A percentile compares a stretch with the other conserved stretches of the same genome.
Conservation (phyloP, 2,113 vertebrate species). For the Thamnophis sirtalis region DNA sequence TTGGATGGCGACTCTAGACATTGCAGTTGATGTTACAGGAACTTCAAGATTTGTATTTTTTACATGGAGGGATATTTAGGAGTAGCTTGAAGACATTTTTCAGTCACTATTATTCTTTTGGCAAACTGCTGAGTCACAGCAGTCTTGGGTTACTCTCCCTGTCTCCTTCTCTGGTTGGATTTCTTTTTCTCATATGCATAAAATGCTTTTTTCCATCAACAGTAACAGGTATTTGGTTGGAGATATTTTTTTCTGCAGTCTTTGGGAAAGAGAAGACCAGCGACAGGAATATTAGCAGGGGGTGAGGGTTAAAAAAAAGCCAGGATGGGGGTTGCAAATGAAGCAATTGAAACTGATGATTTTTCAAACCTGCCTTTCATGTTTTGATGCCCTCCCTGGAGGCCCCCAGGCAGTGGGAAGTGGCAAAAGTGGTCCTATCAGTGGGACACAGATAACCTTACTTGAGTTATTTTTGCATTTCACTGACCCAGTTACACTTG, state of each 20-base stretch:
- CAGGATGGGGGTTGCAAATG: background rate
- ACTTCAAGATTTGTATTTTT: background rate
- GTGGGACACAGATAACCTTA: conserved; percentile 12
- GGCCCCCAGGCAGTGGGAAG: background rate
- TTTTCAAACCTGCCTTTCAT: background rate
- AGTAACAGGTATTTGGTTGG: background rate
- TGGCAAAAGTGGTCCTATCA: background rate
- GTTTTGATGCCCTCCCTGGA: background rate
- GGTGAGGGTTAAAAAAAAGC: background rate
- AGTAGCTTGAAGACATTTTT: conserved; percentile 3
- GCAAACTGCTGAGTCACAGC: conserved; percentile 50
- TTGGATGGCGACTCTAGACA: background rate
- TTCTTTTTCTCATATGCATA: background rate
- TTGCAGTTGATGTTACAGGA: conserved; percentile 5
- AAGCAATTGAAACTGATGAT: background rate
- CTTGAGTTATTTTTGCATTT: background rate
- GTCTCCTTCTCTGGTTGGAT: background rate
- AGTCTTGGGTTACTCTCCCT: conserved; percentile 6
- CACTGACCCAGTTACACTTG: background rate
- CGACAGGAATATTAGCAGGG: background rate
- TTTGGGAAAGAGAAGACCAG: background rate
- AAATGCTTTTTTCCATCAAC: background rate
- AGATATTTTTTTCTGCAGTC: conserved; percentile 19
- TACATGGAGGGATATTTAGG: background rate
- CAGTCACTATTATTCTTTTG: background rate